Base-by-base conservation (phyloP, 2,113 vertebrate species). In the Oryzias javanicus region DNA sequence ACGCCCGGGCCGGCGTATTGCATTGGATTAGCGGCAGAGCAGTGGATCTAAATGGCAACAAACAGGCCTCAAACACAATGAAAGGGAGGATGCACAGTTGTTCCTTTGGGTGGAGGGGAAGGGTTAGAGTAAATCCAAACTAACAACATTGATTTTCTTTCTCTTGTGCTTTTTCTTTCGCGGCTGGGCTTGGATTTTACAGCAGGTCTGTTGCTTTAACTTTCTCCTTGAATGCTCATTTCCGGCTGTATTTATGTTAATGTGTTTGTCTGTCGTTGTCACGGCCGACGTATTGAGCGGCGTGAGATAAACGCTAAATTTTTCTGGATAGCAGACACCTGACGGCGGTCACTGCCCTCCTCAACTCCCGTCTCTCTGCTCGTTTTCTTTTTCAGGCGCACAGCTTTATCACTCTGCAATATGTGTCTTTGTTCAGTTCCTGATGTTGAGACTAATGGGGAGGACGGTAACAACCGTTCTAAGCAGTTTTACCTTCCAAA, bases 401-500 rank as follows among this genome's bases (percentile, higher is more conserved):
- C 95, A 96, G 91, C 76, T 95, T 58, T 93, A 83, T 89, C 97
- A 99, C 79, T 97, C 96, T 6, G 76, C 93, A 84, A 63, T 94
- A 70, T 99, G 97, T 64, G 17, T 96, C 61, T 74, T 95, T 25
- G 84, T 98, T 53, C 95, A 99, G 83, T 98, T 98, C 90, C 90
- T 98, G 90, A 92, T 98, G 78, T 93, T 99, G 80, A 94, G 95
- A 81, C 93, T 98, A 24, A 97, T 98, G 95, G 96, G 97, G 89
- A 94, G 95, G 86, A 99, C 96, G 3, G 1, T 96, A 80, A 98
- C 94, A 41, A 88, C 92, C 1, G 75, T 98, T 61, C 69, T 91
- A 75, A 93, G 93, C 82, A 95, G 94, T 49, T 94, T 98, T 85
- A 84, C 89, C 73, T 94, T 98, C 86, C 97, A 98, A 89, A 95